Percentiles rank a stretch among this genome's conserved stretches.
Evolutionary conservation across 2,113 vertebrate species (phyloP).

Genomic region (Melanotaenia duboulayi): DNA sequence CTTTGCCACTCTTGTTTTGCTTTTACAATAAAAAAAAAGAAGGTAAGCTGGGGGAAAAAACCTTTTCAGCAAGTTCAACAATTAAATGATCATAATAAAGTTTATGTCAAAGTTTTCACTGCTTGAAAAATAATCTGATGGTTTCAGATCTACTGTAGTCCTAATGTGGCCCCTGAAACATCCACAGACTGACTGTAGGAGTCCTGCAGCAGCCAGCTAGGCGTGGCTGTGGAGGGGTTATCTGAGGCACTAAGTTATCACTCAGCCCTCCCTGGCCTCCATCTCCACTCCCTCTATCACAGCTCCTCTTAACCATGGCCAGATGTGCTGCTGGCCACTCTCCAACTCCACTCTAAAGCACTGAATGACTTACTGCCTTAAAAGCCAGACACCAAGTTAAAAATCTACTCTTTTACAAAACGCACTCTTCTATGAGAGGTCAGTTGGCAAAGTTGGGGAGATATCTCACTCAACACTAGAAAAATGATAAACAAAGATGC

Average conservation of each 20-base stretch:
- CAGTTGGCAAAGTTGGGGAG: constrained; percentile 11
- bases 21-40: too few species aligned
- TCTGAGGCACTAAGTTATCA: constrained; percentile 65
- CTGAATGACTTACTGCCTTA: constrained; percentile 50
- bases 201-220: constrained; percentile 18
- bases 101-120: too few species aligned
- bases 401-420: constrained; percentile 51
- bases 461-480: constrained; percentile 16
- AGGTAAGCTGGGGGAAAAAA: too few species aligned
- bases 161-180: neutral
- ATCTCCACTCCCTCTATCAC: constrained; percentile 58
- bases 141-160: too few species aligned
- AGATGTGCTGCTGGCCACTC: constrained; percentile 73
- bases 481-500: neutral
- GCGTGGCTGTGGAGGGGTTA: constrained; percentile 66
- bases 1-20: too few species aligned
- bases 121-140: too few species aligned
- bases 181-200: constrained; percentile 11
- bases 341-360: constrained; percentile 65
- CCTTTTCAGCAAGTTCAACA: too few species aligned
- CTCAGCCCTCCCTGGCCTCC: constrained; percentile 58
- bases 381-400: constrained; percentile 47
- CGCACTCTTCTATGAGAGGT: constrained; percentile 9
- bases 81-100: too few species aligned
- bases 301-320: constrained; percentile 66